Base-by-base conservation (phyloP, 1,140 invertebrate species). In the Drosophila novamexicana region DNA sequence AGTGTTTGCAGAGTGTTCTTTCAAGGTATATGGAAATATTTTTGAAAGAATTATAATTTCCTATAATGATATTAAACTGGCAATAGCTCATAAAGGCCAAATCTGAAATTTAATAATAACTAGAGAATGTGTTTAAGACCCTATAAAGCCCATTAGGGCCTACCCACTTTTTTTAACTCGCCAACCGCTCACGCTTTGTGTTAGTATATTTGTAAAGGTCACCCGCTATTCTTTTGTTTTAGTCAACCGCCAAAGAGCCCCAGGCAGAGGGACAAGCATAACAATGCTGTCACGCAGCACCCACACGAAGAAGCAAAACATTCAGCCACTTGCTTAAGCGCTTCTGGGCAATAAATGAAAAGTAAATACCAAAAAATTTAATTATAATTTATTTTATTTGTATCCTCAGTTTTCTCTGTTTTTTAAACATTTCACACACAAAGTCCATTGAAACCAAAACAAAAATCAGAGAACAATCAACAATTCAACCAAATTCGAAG, bases 341-440 rank as follows among this genome's bases (percentile, higher is more conserved):
- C 56, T 53, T 62, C 39, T 22, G 65, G 64, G 75, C 59, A 64
- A 64, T 62, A 65, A 70, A 77, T 85, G 44, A 63, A 77, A 81
- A 64, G 61, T 71, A 84, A 85, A 85, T 81, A 81, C 57, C 62
- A 44, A 32, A 52, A 75, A 77, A 79, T 77, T 77, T 74, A 58
- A 57, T 83, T 79, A 58, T 58, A 44, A 39, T 57, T 59, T 14
- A 0, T n/a, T 40, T 54, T 39, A 1, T 16, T 53, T 69, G 4
- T n/a, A 2, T 18, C n/a, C 8, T 58, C 14, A n/a, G 34, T 29
- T 47, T 52, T 29, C 29, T 22, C 14, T 52, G 52, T 37, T 47
- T 22, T 58, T 18, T 37, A 1, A 45, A 22, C 8, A 47, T 32
- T 44, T 66, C 53, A 49, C 54, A 59, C 1, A 44, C 37, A 39